Base-by-base conservation (phyloP, 2,888 invertebrate species). In the Drosophila eohydei region DNA sequence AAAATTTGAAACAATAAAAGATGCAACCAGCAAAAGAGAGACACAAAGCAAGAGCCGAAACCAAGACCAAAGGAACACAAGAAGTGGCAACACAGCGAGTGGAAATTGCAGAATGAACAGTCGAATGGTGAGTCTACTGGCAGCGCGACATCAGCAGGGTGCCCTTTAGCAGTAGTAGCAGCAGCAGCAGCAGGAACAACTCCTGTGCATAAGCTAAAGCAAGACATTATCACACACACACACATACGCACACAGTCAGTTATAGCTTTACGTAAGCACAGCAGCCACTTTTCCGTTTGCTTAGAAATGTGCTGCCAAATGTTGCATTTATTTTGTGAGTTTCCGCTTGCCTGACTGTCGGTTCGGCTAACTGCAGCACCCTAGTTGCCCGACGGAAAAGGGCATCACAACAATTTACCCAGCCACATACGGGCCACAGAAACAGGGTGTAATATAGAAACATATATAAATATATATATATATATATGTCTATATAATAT, bases 311-410 rank as follows among this genome's bases (percentile, higher is more conserved):
- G 75, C 76, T 88, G 88, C 91, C 90, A 91, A 90, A 90, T 90
- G 89, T 90, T 90, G 90, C 88, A 86, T 88, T 90, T 89, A 86
- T 89, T 84, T 86, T 91, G 89, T 82, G 76, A 86, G 88, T 74
- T 90, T 90, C 89, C 89, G 85, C 69, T 74, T 71, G 69, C 69
- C 59, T 72, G 63, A 55, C 65, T 65, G 64, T 56, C 67, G 38
- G 44, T 61, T 44, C 46, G 50, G 26, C 66, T 41, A 65, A 48
- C 50, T 76, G 66, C 30, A 44, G 44, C 52, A 43, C 46, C 30
- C 52, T 57, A 21, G 46, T 52, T 16, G 52, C 46, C 58, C 26
- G 62, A 71, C 56, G 57, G 44, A 63, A 70, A 61, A 77, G 69
- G 56, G 54, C 65, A 71, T 63, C 71, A 59, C 69, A 72, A 70